Evolutionary conservation across 2,888 invertebrate genomes (phyloP).

Genomic region (Automeris io): DNA sequence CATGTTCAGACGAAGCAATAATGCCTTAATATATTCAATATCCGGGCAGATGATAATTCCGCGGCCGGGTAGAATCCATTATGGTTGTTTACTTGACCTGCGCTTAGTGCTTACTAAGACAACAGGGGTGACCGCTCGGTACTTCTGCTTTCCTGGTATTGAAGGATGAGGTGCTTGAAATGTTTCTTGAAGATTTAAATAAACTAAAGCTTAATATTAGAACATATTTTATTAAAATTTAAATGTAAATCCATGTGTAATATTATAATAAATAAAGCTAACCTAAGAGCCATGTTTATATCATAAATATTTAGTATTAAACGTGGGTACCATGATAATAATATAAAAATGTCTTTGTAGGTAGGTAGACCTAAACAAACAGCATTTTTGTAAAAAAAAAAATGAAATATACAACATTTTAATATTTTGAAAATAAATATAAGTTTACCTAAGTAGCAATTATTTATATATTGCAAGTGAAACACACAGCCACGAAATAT

Average conservation of each 20-base stretch:
- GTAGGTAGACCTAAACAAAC: too few species aligned
- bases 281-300: too few species aligned
- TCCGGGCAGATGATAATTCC: slow-evolving; percentile 74
- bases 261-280: too few species aligned
- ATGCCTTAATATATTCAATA: slow-evolving; percentile 75
- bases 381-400: not conserved
- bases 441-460: too few species aligned
- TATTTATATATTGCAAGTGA: too few species aligned
- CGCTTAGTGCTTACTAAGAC: slow-evolving; percentile 76
- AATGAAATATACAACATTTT: not conserved
- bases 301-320: too few species aligned
- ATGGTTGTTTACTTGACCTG: slow-evolving; percentile 77
- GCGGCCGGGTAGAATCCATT: slow-evolving; percentile 70
- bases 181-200: slow-evolving; percentile 16
- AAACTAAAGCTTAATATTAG: not conserved
- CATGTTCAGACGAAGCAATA: slow-evolving; percentile 47
- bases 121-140: slow-evolving; percentile 63
- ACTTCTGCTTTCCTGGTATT: slow-evolving; percentile 34
- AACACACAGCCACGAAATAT: too few species aligned
- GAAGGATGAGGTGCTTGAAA: slow-evolving; percentile 24
- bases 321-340: too few species aligned
- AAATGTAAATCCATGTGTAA: too few species aligned
- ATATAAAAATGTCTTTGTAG: too few species aligned
- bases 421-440: slow-evolving; percentile 5
- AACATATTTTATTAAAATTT: too few species aligned